Base-by-base conservation (phyloP, 2,888 invertebrate species). In the Vesta saturnalis region DNA sequence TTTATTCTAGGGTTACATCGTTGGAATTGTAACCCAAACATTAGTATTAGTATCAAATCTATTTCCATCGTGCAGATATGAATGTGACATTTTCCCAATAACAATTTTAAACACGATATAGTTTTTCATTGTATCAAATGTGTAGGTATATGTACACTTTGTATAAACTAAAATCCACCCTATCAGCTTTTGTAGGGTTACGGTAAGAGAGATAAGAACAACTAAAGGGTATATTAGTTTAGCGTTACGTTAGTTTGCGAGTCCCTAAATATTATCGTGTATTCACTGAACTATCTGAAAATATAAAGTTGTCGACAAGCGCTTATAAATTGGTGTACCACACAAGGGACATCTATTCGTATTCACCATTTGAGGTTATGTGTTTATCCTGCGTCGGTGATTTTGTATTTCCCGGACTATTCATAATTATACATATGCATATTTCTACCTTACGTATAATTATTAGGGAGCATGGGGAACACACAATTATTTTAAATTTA, bases 291-390 rank as follows among this genome's bases (percentile, higher is more conserved):
- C 52, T 67, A 67, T 67, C 67, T 62, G 54, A 47, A 58, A 58
- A 61, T 62, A 62, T 67, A 63, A 62, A 67, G 67, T 67, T 67
- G 63, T 56, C 66, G 61, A 63, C 67, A 67, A 46, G 67, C 63
- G 61, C 64, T 64, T 69, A 72, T 67, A 69, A 69, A 72, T 72
- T 72, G 19, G 21, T 10, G 18, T 66, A 58, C 21, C 30, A 30
- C 61, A 16, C 18, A 15, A 16, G 58, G 49, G 52, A 52, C 19
- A 52, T 19, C 52, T 52, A 52, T 52, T 52, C n/a, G 39, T 39
- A 39, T n/a, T 39, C 39, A 6, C 39, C 39, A 39, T 39, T 39
- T 39, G 12, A 39, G 12, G 39, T 39, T 39, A 39, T 39, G n/a
- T 39, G 8, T n/a, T 39, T 39, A 39, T 39, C 39, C 39, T n/a